Evolutionary conservation across 2,888 invertebrate genomes (phyloP).

Genomic region (Polydrusus tereticollis): DNA sequence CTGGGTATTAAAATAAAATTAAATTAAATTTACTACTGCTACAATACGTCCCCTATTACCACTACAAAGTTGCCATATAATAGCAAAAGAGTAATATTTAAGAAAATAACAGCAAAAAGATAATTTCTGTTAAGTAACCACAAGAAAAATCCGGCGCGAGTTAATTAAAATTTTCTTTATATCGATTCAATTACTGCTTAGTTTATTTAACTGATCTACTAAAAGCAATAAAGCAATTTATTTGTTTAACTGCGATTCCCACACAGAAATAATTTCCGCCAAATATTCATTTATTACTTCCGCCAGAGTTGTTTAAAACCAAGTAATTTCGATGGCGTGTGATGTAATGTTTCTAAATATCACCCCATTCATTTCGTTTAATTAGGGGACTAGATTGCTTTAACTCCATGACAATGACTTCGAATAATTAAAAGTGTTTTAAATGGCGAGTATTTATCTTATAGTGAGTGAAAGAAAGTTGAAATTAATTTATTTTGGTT

Average conservation of each 20-base stretch:
- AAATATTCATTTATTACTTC: slow-evolving; percentile 5
- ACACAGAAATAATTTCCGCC: not conserved
- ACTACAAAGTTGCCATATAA: not conserved
- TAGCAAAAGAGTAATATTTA: too few species aligned
- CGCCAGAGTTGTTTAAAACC: not conserved
- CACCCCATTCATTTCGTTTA: slow-evolving; percentile 2
- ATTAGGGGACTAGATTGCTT: not conserved
- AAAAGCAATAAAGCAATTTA: not conserved
- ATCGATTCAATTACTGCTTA: too few species aligned
- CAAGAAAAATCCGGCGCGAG: too few species aligned
- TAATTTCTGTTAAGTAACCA: too few species aligned
- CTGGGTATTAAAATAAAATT: too few species aligned
- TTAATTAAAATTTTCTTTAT: too few species aligned
- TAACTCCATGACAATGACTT: not conserved
- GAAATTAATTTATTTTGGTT: not conserved
- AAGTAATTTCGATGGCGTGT: not conserved
- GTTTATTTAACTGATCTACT: too few species aligned
- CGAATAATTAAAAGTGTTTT: slow-evolving; percentile 1
- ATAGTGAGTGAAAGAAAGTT: not conserved
- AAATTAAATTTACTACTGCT: too few species aligned
- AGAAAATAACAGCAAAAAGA: too few species aligned
- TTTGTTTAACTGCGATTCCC: not conserved
- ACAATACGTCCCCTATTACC: not conserved
- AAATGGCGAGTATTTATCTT: not conserved
- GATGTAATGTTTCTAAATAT: slow-evolving; percentile 7